Conservation (phyloP, 2,113 vertebrate species). For the Macheiramphus alcinus region DNA sequence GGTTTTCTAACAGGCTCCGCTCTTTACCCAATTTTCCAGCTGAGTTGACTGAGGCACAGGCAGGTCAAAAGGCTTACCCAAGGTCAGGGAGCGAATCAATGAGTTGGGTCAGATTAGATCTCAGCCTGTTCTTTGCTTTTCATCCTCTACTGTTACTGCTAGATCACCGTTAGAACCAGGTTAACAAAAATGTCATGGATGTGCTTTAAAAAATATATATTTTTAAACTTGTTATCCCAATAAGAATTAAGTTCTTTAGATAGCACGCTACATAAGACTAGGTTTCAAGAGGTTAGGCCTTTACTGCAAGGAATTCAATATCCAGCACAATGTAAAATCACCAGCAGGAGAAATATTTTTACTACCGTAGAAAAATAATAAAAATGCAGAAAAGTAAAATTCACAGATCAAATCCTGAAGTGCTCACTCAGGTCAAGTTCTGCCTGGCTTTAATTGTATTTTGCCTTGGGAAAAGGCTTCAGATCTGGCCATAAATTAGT, state of each 20-base stretch:
- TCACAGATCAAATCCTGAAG: slow-evolving; percentile 33
- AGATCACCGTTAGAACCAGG: slow-evolving; percentile 18
- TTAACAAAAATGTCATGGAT: slow-evolving; percentile 54
- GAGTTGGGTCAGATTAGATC: slow-evolving; percentile 66
- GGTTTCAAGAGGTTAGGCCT: slow-evolving; percentile 48
- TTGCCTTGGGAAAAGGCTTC: slow-evolving; percentile 58
- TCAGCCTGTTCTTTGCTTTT: slow-evolving; percentile 36
- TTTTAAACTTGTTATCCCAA: slow-evolving; percentile 46
- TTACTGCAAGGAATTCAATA: slow-evolving; percentile 29
- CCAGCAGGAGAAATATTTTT: slow-evolving; percentile 17
- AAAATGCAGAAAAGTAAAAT: slow-evolving; percentile 47
- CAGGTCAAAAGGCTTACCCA: slow-evolving; percentile 63
- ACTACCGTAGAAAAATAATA: slow-evolving; percentile 5
- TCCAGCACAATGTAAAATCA: slow-evolving; percentile 17
- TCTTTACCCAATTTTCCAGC: slow-evolving; percentile 75
- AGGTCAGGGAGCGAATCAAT: slow-evolving; percentile 67
- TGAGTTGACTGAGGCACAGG: slow-evolving; percentile 65
- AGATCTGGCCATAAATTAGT: slow-evolving; percentile 40
- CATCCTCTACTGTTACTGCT: slow-evolving; percentile 16
- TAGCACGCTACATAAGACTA: background rate
- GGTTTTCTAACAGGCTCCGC: slow-evolving; percentile 57
- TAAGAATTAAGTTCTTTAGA: slow-evolving; percentile 54
- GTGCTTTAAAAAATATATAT: slow-evolving; percentile 44
- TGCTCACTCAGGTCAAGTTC: slow-evolving; percentile 32
- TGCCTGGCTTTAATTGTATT: slow-evolving; percentile 53